Evolutionary conservation across 2,888 invertebrate species (phyloP).

Genomic region (Gastracanthus pulcherrimus): DNA sequence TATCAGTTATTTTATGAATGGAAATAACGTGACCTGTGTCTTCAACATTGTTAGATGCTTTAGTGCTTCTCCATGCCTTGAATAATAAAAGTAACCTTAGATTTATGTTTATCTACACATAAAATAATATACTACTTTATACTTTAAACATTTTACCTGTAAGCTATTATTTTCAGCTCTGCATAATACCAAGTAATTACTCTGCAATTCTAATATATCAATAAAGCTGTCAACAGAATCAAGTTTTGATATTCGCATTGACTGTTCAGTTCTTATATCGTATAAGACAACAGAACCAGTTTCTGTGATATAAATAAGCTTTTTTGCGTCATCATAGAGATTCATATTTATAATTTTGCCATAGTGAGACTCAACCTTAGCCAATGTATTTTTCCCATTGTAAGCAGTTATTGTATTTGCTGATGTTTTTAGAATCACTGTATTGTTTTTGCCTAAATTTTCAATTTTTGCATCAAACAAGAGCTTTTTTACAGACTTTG

Average conservation of each 20-base stretch:
- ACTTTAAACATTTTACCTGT: constrained; percentile 55
- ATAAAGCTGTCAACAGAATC: constrained; percentile 52
- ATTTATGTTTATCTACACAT: not conserved
- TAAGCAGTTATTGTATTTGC: constrained; percentile 70
- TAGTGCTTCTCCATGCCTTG: constrained; percentile 62
- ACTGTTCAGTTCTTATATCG: constrained; percentile 37
- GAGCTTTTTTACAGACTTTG: constrained; percentile 66
- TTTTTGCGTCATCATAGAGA: constrained; percentile 79
- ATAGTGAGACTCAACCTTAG: constrained; percentile 76
- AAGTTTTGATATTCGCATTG: constrained; percentile 48
- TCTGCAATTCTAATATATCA: constrained; percentile 39
- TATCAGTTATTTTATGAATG: constrained; percentile 64
- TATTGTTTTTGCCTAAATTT: constrained; percentile 65
- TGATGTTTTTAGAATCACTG: constrained; percentile 67
- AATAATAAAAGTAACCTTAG: constrained; percentile 11
- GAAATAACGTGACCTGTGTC: constrained; percentile 65
- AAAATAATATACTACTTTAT: not conserved
- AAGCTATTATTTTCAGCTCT: constrained; percentile 61
- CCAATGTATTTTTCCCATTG: constrained; percentile 77
- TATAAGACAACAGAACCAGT: constrained; percentile 75
- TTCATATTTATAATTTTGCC: constrained; percentile 78
- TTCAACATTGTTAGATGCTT: constrained; percentile 60
- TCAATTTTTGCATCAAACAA: constrained; percentile 70
- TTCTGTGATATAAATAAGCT: constrained; percentile 78
- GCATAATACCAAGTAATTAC: constrained; percentile 54